These are phyloP conservation scores for Mionectes macconnelli DNA, from an alignment of 2,113 vertebrate genomes.

Conservation along the genomic window DNA sequence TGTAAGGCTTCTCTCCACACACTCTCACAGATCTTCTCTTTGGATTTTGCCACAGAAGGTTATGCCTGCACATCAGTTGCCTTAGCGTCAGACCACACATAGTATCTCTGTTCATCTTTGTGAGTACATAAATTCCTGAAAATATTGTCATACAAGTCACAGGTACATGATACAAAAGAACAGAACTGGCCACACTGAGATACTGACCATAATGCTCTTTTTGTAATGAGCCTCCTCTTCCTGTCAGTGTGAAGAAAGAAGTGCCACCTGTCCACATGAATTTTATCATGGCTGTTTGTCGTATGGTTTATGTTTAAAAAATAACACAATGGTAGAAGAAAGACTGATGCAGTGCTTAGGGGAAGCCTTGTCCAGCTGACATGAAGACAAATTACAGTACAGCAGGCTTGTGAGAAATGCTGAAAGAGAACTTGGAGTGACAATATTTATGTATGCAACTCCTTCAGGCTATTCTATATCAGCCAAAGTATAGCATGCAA, in stretches of 20 bases:
- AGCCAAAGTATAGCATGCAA: neutral
- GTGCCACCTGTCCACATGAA: neutral
- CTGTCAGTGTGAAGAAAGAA: neutral
- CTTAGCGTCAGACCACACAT: neutral
- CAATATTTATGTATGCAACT: neutral
- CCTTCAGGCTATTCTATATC: neutral
- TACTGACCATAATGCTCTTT: neutral
- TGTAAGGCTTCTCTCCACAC: neutral
- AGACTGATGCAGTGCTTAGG: neutral
- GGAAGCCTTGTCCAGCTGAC: neutral
- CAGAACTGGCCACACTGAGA: neutral
- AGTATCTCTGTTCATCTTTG: neutral
- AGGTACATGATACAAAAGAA: neutral
- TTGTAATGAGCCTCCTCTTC: neutral
- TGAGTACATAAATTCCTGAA: neutral
- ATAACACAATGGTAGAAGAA: neutral
- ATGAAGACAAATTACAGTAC: neutral
- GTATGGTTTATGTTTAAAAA: neutral
- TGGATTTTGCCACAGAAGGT: neutral
- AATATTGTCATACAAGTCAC: neutral
- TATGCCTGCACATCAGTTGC: neutral
- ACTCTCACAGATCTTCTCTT: neutral
- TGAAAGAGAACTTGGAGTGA: neutral
- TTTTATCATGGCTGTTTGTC: neutral
- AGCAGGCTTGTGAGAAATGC: neutral